A percentile compares a stretch with the other conserved stretches of the same genome.
phyloP scores from a whole-genome alignment of 2,888 invertebrate species.

The Harmothoe impar region DNA sequence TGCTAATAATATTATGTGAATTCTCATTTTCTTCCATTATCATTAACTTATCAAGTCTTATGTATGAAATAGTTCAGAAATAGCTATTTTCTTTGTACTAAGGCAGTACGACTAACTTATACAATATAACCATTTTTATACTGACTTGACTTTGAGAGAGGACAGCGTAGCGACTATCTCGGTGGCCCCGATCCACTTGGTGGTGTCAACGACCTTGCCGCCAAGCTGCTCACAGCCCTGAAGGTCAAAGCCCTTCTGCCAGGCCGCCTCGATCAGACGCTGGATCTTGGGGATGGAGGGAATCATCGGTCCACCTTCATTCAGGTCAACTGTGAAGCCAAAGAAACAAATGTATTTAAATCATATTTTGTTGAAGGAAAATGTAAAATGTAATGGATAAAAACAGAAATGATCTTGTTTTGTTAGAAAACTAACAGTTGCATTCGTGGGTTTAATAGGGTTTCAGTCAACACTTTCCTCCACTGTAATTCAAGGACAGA shows the following conservation, averaged over 20 bases:
- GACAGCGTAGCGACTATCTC: slow-evolving; percentile 93
- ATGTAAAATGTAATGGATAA: background rate
- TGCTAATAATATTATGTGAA: no score
- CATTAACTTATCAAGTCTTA: background rate
- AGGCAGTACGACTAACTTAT: background rate
- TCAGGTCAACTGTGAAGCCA: slow-evolving; percentile 53
- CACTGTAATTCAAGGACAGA: no score
- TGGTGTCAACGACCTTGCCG: slow-evolving; percentile 91
- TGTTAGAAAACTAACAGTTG: no score
- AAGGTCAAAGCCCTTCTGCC: slow-evolving; percentile 82
- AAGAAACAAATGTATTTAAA: background rate
- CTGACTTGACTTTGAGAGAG: slow-evolving; percentile 90
- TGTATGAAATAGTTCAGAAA: background rate
- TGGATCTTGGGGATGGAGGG: slow-evolving; percentile 94
- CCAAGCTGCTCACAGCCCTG: slow-evolving; percentile 94
- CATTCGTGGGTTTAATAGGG: no score
- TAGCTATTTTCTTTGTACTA: background rate
- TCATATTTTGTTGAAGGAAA: background rate
- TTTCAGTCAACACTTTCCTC: no score
- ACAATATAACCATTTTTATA: slow-evolving; percentile 17
- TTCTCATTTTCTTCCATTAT: no score
- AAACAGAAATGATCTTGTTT: background rate
- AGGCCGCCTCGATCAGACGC: slow-evolving; percentile 89
- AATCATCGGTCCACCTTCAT: slow-evolving; percentile 84
- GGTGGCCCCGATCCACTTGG: slow-evolving; percentile 97